Base-by-base conservation (phyloP, 2,113 vertebrate species). In the Protobothrops flavoviridis region DNA sequence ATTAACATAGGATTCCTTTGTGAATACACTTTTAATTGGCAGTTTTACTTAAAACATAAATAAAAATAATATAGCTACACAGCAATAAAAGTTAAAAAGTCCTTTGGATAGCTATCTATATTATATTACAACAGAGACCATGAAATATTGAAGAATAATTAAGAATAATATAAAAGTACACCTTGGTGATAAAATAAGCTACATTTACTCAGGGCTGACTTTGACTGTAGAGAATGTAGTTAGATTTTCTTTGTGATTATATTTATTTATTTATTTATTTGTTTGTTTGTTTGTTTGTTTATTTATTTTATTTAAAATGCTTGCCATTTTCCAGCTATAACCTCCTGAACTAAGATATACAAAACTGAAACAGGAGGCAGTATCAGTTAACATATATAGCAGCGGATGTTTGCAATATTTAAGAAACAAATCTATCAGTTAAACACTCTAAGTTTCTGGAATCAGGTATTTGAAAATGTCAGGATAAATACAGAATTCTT, bases 31-130 rank as follows among this genome's bases (percentile, higher is more conserved):
- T 85, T 69, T 21, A 43, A 89, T 74, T 52, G 43, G 5, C 23
- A 74, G 69, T 92, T 88, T 92, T 81, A n/a, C 57, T 92, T 43
- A 81, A 61, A 59, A 81, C 43, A n/a, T 87, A 59, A 81, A 85
- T n/a, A 89, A 89, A 93, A 53, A 3, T 13, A 85, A 50, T 33
- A 5, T 50, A 24, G 29, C 17, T 92, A n/a, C 39, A 48, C 17
- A 39, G 20, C 26, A 93, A 88, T 24, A 85, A 12, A 93, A 74
- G 5, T 52, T 87, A 43, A 53, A 43, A 92, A 88, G 10, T 13
- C 12, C 8, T 87, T 91, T 91, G 55, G 48, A 7, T 69, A 88
- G 17, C 21, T 26, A 48, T 29, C 48, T 50, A 6, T 23, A 1
- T 88, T 86, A 24, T 92, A 24, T 17, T 55, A 48, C 24, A 69